These are phyloP conservation scores for Drosophila trapezifrons DNA, from an alignment of 1,140 invertebrate species.

Conservation along the genomic window DNA sequence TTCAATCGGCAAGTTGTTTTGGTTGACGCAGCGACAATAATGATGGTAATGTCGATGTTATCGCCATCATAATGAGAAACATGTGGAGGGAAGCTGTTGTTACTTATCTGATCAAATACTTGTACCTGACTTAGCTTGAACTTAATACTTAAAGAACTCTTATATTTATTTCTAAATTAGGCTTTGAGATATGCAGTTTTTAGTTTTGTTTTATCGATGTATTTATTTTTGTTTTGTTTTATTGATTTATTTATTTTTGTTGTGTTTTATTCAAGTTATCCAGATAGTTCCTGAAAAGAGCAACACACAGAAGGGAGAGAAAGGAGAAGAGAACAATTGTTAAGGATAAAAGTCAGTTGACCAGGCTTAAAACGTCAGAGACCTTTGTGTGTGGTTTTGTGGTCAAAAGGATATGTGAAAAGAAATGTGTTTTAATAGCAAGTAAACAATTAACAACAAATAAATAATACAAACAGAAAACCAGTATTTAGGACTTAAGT, in stretches of 20 bases:
- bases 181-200: slow-evolving; percentile 69
- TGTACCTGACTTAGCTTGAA: slow-evolving; percentile 72
- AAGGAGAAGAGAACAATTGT: slow-evolving; percentile 32
- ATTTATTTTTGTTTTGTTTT: slow-evolving; percentile 21
- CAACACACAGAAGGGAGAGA: slow-evolving; percentile 19
- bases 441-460: slow-evolving; percentile 11
- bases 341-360: slow-evolving; percentile 43
- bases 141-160: slow-evolving; percentile 77
- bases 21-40: slow-evolving; percentile 6
- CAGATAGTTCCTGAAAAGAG: slow-evolving; percentile 39
- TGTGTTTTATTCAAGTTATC: slow-evolving; percentile 20
- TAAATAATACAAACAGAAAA: slow-evolving; percentile 3
- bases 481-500: not conserved
- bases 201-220: slow-evolving; percentile 14
- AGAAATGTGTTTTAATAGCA: slow-evolving; percentile 14
- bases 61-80: slow-evolving; percentile 30
- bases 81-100: slow-evolving; percentile 82
- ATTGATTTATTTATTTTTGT: slow-evolving; percentile 52
- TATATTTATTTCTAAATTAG: slow-evolving; percentile 50
- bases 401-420: slow-evolving; percentile 19
- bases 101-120: slow-evolving; percentile 65
- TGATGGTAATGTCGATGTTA: slow-evolving; percentile 1
- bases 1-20: slow-evolving; percentile 14
- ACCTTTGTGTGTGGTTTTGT: slow-evolving; percentile 63
- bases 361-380: slow-evolving; percentile 48